Evolutionary conservation across 1,140 invertebrate species (phyloP), one percentile per base, ranked within the genome.

Genomic region (Drosophila teissieri): DNA sequence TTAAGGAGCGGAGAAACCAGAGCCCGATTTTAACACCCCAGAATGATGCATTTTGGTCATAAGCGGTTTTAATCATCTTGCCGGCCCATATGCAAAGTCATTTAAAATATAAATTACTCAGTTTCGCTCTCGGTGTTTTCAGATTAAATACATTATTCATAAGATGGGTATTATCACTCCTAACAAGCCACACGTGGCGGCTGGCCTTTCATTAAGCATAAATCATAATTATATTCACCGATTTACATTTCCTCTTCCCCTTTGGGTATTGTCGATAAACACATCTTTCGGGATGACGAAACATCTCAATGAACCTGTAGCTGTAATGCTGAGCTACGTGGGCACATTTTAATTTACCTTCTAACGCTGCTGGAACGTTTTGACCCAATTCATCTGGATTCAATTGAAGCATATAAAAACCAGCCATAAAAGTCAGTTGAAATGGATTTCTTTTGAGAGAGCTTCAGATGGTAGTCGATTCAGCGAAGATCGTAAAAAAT

Each of bases 401-500:
- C 42, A 79, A 73, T 79, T 67, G 55, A 78, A 86, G 61, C 78
- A 68, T 74, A 86, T 81, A 54, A 67, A 79, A 62, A 48, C 78
- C 64, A 54, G 52, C 82, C 73, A 78, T 77, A 45, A 88, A 55
- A 58, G 45, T 42, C 45, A 67, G 42, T 51, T 44, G 63, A 70
- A 88, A 62, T 54, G 67, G 61, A 52, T 52, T 73, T 68, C 45
- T 52, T 39, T 45, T 53, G 44, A 37, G 22, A 54, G 46, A 54
- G 64, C 55, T 39, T 52, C 60, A 73, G 77, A 60, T 68, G 78
- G 82, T 88, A 85, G 82, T 76, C 78, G 68, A 73, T 86, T 78
- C 74, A 68, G 58, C 64, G 55, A 49, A 67, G 79, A 79, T 82
- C 78, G 88, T 88, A 83, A 86, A 86, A 85, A 86, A 88, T 88